Evolutionary conservation across 2,888 invertebrate genomes (phyloP).

Genomic region (Iselma pallidipennis): DNA sequence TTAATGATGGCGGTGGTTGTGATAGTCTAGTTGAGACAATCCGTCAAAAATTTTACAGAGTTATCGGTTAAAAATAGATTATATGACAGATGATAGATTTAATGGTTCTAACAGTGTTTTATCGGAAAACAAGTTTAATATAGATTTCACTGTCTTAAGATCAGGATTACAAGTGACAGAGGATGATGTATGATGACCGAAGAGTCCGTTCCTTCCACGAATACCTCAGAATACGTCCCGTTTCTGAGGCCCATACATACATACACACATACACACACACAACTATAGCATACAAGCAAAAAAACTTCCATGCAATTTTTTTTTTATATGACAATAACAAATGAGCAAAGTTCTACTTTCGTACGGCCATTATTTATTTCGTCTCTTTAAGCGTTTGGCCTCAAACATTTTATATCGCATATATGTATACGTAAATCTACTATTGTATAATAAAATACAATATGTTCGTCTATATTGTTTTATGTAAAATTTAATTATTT

Average conservation of each 20-base stretch:
- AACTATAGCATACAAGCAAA: background rate
- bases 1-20: too few relatives aligned
- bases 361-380: constrained; percentile 24
- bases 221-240: background rate
- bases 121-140: constrained; percentile 39
- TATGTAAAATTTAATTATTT: background rate
- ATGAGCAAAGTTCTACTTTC: constrained; percentile 27
- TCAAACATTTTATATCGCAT: background rate
- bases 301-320: constrained; percentile 25
- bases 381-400: background rate
- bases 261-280: constrained; percentile 7
- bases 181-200: constrained; percentile 49
- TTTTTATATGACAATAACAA: constrained; percentile 28
- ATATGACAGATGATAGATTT: constrained; percentile 32
- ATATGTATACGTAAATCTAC: background rate
- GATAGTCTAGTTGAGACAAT: too few relatives aligned
- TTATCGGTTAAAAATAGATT: constrained; percentile 11
- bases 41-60: background rate
- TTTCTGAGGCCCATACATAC: background rate
- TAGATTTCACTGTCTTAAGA: constrained; percentile 37
- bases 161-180: constrained; percentile 43
- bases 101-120: constrained; percentile 32
- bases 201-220: constrained; percentile 27
- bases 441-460: too few relatives aligned
- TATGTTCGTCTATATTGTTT: too few relatives aligned